Conservation (phyloP, 1,140 invertebrate species). For the Tetramorium alpestre region DNA sequence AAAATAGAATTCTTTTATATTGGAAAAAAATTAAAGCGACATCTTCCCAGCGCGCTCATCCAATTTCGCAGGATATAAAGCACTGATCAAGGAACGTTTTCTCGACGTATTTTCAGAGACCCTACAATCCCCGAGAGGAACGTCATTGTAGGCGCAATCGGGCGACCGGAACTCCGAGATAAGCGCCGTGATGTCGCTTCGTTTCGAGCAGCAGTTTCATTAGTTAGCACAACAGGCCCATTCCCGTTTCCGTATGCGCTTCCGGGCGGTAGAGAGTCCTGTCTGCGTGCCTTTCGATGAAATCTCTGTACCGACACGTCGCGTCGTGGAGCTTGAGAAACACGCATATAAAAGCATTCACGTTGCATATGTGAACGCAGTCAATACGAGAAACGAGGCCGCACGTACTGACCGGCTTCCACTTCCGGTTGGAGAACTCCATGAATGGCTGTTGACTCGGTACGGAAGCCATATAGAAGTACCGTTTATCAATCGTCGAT, state of each 20-base stretch:
- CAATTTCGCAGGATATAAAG: conserved; percentile 1
- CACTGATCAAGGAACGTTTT: background rate
- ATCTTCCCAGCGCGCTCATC: background rate
- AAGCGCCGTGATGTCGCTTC: conserved; percentile 45
- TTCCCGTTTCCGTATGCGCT: conserved; percentile 54
- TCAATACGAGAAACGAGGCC: conserved; percentile 33
- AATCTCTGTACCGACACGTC: background rate
- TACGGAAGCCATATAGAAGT: background rate
- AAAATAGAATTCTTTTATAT: background rate
- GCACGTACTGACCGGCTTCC: background rate
- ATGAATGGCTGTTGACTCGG: conserved; percentile 38
- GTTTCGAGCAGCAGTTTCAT: conserved; percentile 61
- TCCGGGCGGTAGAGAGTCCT: conserved; percentile 55
- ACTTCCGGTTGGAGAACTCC: conserved; percentile 17
- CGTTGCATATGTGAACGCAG: background rate
- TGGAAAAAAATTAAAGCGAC: background rate
- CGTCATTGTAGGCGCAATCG: conserved; percentile 53
- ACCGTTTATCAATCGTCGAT: conserved; percentile 2
- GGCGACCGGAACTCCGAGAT: conserved; percentile 63
- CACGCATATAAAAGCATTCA: conserved; percentile 8
- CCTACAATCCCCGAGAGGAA: background rate
- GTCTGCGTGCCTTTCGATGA: conserved; percentile 9
- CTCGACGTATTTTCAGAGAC: background rate
- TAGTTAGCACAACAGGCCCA: conserved; percentile 73
- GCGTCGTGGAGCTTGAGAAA: conserved; percentile 12